Evolutionary conservation across 2,797 vertebrate genomes (phyloP), one percentile per base, ranked within the genome.

Genomic region (Sparus aurata): DNA sequence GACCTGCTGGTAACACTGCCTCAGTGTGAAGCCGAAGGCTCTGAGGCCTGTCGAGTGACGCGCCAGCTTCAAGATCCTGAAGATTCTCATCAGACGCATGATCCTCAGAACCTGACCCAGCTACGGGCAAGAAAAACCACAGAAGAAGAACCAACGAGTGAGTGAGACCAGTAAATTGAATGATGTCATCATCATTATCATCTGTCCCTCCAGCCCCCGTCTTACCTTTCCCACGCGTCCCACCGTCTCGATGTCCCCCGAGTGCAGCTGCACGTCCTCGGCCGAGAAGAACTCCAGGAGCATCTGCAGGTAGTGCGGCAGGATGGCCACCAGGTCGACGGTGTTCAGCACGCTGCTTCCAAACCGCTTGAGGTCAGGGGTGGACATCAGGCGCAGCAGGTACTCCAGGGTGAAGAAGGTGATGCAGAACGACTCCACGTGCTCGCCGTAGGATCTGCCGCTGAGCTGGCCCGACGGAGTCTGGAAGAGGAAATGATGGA

Each of bases 81-180:
- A 98, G 90, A 99, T 97, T 16, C 98, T 95, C 97, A 99, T 96
- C 52, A 99, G 96, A 6, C 97, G 96, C 97, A 99, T 98, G 88
- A 99, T 95, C 53, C 96, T 96, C 64, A 99, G 94, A 60, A 98
- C 97, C 93, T 99, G 98, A 22, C 98, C 97, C 84, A 99, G 91
- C 92, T 98, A 8, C 47, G 66, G 23, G 55, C 38, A 18, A 5
- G 12, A 59, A 2, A 25, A 50, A 57, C 1, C 8, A 50, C 17
- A 34, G 1, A 23, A 49, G 6, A 45, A 63, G 0, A 46, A 2
- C 16, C 13, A 25, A 16, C 17, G 1, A 54, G 41, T 30, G 5
- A 1, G 10, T 17, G 11, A 64, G 23, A 66, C 1, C 3, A 9
- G 13, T 0, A 2, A 5, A 15, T 59, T 3, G 4, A 2, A 13